Base-by-base conservation (phyloP, 2,888 invertebrate species). In the Tipula lateralis region DNA sequence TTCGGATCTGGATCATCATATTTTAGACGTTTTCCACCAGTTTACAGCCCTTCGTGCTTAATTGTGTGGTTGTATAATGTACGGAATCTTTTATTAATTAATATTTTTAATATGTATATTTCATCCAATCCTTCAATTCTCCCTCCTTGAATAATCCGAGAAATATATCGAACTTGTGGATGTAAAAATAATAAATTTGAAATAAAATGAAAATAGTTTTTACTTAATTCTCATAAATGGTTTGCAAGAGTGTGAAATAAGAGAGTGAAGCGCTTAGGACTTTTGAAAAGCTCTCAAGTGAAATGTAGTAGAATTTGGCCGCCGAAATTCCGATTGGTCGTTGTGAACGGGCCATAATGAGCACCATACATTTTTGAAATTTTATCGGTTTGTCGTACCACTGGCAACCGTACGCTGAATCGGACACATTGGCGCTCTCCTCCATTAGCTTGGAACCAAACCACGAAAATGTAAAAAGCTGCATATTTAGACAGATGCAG, bases 21-120 rank as follows among this genome's bases (percentile, higher is more conserved):
- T 99, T 88, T 91, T 98, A 86, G 97, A 98, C 90, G 96, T 99
- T 85, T 99, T 99, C 92, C 97, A 98, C 88, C 99, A 99, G 91
- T 99, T 99, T 91, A 95, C 97, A 86, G 97, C 98, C 83, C 92
- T 99, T 84, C 87, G 90, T 83, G 89, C 90, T 85, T 87, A 86
- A 86, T 19, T 13, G 12, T 30, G 24, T 24, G 24, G 4, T 19
- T 83, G 1, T 36, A 5, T 29, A 29, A 82, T 82, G 30, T 82
- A 7, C n/a, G 66, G 24, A 24, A 66, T 66, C 19, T 66, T 66
- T 66, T 24, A 66, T 9, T 66, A 66, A 66, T n/a, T 66, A 19
- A 24, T 24, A n/a, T 66, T 66, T 66, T 66, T 66, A 66, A 66
- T 24, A 24, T 66, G 66, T 66, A 66, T 24, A 66, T 66, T 66